Base-by-base conservation (phyloP, 2,113 vertebrate genomes). In the Polypterus senegalus region DNA sequence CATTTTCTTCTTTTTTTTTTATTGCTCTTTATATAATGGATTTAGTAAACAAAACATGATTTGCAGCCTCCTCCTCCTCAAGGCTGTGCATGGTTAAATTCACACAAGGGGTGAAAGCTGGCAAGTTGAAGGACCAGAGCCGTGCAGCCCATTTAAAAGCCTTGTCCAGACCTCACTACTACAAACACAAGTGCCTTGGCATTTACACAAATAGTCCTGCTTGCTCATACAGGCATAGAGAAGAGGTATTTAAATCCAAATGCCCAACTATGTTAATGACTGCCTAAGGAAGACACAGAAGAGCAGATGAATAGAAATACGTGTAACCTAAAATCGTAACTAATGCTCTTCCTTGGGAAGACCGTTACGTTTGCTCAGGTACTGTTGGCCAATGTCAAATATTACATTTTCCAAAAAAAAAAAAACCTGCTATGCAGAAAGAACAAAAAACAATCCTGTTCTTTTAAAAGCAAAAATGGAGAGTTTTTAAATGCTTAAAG, bases 31-130 rank as follows among this genome's bases (percentile, higher is more conserved):
- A 27, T 27, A 27, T 27, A 27, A 27, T 27, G 27, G 27, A 27
- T 80, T 74, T 78, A 79, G 74, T 73, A 79, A 71, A 83, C 65
- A 80, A 84, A 79, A 77, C 72, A 69, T 73, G 61, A 77, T 68
- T 67, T 76, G 76, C 83, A 70, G 81, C 77, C 74, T 75, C 27
- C 27, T 83, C 83, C 74, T 81, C 79, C 79, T 66, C 76, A 79
- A 88, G 82, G 81, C 84, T 88, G 83, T 79, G 87, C 64, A 61
- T 77, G 68, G 76, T 82, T 83, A 79, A 76, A 71, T 67, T 80
- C 52, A 59, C 57, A 64, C 51, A 57, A 74, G 7, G n/a, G 51
- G 65, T 69, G 69, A 74, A 70, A 77, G 80, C 47, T 82, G 83
- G 80, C 79, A 73, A 71, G 71, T 74, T 75, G 75, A 73, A 76